Conservation (phyloP, 2,797 vertebrate genomes). For the Phylloscopus collybita region DNA sequence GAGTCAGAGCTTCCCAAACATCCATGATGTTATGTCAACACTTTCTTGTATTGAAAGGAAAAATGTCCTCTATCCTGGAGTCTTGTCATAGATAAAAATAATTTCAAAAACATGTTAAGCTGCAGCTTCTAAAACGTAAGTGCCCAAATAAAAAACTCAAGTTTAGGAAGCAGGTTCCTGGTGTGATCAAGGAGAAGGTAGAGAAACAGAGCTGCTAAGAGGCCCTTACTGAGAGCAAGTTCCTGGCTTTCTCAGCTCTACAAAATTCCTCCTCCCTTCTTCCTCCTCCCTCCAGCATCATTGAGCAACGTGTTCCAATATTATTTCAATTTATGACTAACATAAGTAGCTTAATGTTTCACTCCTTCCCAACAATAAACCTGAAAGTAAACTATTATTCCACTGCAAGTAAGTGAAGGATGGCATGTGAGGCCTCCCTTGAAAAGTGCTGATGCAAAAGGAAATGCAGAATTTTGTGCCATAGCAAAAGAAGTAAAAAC, state of each 20-base stretch:
- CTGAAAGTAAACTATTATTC: conserved; percentile 10
- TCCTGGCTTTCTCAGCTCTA: not conserved
- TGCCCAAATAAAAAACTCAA: not conserved
- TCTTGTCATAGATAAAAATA: not conserved
- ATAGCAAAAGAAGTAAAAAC: not conserved
- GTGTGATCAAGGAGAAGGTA: not conserved
- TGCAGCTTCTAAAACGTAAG: not conserved
- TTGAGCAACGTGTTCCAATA: not conserved
- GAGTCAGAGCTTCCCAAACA: conserved; percentile 5
- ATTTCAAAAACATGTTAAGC: not conserved
- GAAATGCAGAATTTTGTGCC: not conserved
- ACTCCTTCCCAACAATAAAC: conserved; percentile 13
- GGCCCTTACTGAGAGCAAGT: not conserved
- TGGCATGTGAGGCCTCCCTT: not conserved
- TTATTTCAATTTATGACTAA: conserved; percentile 32
- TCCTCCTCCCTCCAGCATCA: not conserved
- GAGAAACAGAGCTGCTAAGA: not conserved
- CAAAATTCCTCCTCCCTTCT: not conserved
- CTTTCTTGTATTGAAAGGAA: not conserved
- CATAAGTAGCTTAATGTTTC: not conserved
- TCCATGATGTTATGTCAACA: not conserved
- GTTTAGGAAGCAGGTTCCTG: not conserved
- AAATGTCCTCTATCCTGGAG: not conserved
- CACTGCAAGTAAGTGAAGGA: not conserved
- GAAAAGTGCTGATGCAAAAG: not conserved